Base-by-base conservation (phyloP, 1,140 invertebrate genomes). In the Drosophila repleta region DNA sequence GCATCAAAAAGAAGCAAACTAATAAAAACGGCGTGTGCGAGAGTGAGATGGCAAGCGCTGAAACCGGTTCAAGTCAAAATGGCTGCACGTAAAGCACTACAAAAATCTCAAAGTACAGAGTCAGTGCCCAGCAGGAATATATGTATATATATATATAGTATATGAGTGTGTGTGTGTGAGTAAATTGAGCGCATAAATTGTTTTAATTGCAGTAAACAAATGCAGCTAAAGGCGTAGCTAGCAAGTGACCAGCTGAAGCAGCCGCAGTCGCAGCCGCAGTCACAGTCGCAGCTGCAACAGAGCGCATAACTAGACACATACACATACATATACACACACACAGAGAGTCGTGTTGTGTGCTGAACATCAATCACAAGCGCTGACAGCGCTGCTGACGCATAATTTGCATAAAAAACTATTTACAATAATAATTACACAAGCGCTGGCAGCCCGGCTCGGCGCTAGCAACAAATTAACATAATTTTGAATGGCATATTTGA, bases 161-260 rank as follows among this genome's bases (percentile, higher is more conserved):
- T n/a, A 1, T 45, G 5, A 11, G 37, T 52, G 8, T 39, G 1
- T 55, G 13, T 48, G 11, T 18, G 26, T 71, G 68, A 61, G 72
- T 68, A 87, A 85, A 85, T 85, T 85, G 81, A 85, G 81, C 81
- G 81, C 83, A 84, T 85, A 85, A 85, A 85, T 87, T 81, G 83
- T 82, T 85, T 85, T 85, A 85, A 85, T 85, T 85, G 81, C 83
- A 46, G 69, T 72, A 72, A 72, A 72, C 69, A 72, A 72, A 48
- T 60, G 55, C 69, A 67, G 69, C 39, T 46, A 46, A 61, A 56
- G 29, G 48, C 74, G 37, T 55, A 46, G 45, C 55, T 53, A 46
- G 52, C 55, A 60, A 75, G 53, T 60, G 39, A 51, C 32, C 60
- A 56, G 32, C 15, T 11, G 43, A 46, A 32, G 11, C 39, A 29